Evolutionary conservation across 2,888 invertebrate species (phyloP).

Genomic region (Agrochola litura): DNA sequence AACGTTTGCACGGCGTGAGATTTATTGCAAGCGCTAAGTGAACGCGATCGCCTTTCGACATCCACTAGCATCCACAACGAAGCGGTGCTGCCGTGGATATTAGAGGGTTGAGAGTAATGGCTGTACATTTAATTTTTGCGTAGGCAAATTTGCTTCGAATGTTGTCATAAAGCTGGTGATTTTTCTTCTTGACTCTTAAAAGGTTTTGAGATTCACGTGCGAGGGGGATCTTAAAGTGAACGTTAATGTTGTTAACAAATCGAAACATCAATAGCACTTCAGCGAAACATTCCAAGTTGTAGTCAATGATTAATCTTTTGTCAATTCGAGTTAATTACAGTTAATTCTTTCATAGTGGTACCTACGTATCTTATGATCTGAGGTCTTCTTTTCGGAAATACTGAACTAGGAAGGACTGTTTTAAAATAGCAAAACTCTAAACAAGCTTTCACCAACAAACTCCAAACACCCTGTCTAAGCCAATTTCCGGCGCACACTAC

Average conservation of each 20-base stretch:
- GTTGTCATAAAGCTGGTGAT: conserved; percentile 64
- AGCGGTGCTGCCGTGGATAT: conserved; percentile 46
- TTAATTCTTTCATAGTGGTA: not conserved
- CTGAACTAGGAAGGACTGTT: not conserved
- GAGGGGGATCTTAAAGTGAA: conserved; percentile 43
- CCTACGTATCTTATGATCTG: not conserved
- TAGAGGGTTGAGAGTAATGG: conserved; percentile 69
- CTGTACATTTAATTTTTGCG: conserved; percentile 70
- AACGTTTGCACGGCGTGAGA: conserved; percentile 75
- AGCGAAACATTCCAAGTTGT: conserved; percentile 7
- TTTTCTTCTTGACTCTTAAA: conserved; percentile 64
- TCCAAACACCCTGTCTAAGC: conserved; percentile 29
- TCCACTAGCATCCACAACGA: conserved; percentile 55
- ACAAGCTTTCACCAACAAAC: conserved; percentile 29
- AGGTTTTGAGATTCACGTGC: conserved; percentile 62
- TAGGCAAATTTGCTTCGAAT: conserved; percentile 65
- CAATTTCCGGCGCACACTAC: conserved; percentile 47
- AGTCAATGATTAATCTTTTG: conserved; percentile 10
- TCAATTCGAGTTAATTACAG: not conserved
- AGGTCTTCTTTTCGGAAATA: not conserved
- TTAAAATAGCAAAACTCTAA: conserved; percentile 18
- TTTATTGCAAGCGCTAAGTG: conserved; percentile 83
- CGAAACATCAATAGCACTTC: conserved; percentile 37
- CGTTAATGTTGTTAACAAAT: conserved; percentile 50
- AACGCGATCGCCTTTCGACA: conserved; percentile 78